These are phyloP conservation scores for Bellardia pandia DNA, from an alignment of 2,888 invertebrate genomes.

Conservation along the genomic window DNA sequence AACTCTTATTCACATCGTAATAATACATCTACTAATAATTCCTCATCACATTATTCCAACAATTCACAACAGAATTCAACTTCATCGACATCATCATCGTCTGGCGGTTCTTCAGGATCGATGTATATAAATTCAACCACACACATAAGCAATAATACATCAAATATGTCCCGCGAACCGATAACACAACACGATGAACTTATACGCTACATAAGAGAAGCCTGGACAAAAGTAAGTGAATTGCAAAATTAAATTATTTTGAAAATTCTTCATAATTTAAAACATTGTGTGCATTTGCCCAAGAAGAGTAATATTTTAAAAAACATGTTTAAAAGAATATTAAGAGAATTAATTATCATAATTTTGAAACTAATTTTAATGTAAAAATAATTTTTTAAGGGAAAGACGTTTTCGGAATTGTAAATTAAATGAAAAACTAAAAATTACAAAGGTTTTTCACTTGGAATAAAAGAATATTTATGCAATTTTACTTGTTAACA, in stretches of 20 bases:
- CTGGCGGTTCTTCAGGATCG: slow-evolving; percentile 75
- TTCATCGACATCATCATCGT: slow-evolving; percentile 63
- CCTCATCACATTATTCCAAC: slow-evolving; percentile 74
- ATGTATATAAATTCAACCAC: slow-evolving; percentile 76
- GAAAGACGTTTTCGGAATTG: too few relatives aligned
- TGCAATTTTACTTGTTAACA: too few relatives aligned
- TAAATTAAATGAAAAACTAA: too few relatives aligned
- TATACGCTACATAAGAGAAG: slow-evolving; percentile 91
- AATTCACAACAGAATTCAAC: slow-evolving; percentile 72
- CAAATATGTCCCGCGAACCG: slow-evolving; percentile 78
- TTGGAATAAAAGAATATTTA: too few relatives aligned
- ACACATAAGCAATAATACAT: slow-evolving; percentile 72
- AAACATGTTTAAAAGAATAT: too few relatives aligned
- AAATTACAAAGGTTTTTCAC: too few relatives aligned
- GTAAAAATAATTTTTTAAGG: too few relatives aligned
- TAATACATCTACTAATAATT: slow-evolving; percentile 71
- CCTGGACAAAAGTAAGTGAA: slow-evolving; percentile 88
- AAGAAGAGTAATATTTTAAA: too few relatives aligned
- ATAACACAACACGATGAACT: slow-evolving; percentile 88
- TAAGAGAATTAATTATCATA: too few relatives aligned
- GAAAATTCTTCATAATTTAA: too few relatives aligned
- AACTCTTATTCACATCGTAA: slow-evolving; percentile 69
- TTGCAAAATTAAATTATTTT: not conserved
- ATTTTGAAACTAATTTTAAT: too few relatives aligned
- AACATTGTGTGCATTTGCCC: too few relatives aligned